These are phyloP conservation scores for Tethya wilhelma DNA, from an alignment of 37 sponge, comb jelly and placozoan genomes.

Conservation along the genomic window DNA sequence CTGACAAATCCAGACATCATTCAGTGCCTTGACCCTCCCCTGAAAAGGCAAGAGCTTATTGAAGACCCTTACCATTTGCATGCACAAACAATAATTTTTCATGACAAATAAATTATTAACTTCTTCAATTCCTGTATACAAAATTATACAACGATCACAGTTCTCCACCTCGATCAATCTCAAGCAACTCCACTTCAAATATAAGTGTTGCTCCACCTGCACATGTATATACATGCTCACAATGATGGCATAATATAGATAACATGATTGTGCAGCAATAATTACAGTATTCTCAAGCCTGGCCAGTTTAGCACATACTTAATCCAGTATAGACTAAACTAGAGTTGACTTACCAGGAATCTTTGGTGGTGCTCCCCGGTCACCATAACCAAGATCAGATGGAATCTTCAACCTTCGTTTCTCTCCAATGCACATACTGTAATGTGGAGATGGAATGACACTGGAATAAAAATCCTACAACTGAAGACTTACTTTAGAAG, in stretches of 20 bases:
- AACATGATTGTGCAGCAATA: too few relatives aligned
- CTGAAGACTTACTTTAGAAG: conserved; percentile 67
- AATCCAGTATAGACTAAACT: not conserved
- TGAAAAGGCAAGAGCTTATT: not conserved
- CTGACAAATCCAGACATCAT: not conserved
- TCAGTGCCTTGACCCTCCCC: not conserved
- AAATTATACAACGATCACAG: not conserved
- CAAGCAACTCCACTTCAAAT: conserved; percentile 92
- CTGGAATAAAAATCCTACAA: not conserved
- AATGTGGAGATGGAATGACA: not conserved
- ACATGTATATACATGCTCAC: too few relatives aligned
- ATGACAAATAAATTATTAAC: not conserved
- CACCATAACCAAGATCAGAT: conserved; percentile 90
- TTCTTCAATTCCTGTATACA: not conserved
- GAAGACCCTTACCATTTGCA: not conserved
- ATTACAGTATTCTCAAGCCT: not conserved
- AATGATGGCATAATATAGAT: not conserved
- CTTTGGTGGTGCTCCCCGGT: conserved; percentile 91
- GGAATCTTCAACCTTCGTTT: conserved; percentile 88
- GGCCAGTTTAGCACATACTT: too few relatives aligned
- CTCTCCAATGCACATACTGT: conserved; percentile 95
- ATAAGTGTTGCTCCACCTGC: conserved; percentile 91
- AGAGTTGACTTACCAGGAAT: conserved; percentile 65
- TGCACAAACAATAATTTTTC: not conserved
- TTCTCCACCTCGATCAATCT: conserved; percentile 72